Conservation (phyloP, 2,113 vertebrate genomes). For the Tyto alba region DNA sequence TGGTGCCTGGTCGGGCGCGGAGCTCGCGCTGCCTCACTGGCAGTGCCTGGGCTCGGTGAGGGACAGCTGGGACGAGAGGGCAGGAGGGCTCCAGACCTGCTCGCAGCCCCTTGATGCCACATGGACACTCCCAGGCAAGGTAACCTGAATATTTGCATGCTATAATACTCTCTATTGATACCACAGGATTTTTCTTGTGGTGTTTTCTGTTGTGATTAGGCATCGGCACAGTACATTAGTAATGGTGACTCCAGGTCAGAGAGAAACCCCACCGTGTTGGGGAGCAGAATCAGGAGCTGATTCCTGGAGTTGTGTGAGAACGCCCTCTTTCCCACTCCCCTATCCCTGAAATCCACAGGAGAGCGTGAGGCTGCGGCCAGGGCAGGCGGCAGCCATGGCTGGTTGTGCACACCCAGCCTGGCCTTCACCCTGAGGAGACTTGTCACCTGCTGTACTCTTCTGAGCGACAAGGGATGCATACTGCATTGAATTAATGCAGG, state of each 20-base stretch:
- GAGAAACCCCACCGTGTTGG: background rate
- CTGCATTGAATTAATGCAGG: background rate
- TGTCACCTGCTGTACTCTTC: background rate
- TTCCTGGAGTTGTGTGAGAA: background rate
- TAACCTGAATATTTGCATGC: background rate
- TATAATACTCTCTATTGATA: background rate
- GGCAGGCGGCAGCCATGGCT: background rate
- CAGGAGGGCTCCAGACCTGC: background rate
- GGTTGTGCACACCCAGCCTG: rapidly evolving
- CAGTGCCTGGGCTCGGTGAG: background rate
- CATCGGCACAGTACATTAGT: background rate
- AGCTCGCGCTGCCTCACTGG: rapidly evolving
- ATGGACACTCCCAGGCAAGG: background rate
- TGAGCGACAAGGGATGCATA: background rate
- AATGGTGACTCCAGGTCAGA: background rate
- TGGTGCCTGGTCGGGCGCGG: rapidly evolving
- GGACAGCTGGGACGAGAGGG: background rate
- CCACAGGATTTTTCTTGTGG: background rate
- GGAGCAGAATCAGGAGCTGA: background rate
- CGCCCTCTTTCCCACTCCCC: background rate
- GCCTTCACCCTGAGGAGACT: rapidly evolving
- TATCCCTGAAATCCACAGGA: background rate
- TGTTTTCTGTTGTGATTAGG: background rate
- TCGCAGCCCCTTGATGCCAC: background rate
- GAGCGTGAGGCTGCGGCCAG: rapidly evolving